Conservation (phyloP, 1,140 invertebrate species). For the Drosophila subpulchrella region DNA sequence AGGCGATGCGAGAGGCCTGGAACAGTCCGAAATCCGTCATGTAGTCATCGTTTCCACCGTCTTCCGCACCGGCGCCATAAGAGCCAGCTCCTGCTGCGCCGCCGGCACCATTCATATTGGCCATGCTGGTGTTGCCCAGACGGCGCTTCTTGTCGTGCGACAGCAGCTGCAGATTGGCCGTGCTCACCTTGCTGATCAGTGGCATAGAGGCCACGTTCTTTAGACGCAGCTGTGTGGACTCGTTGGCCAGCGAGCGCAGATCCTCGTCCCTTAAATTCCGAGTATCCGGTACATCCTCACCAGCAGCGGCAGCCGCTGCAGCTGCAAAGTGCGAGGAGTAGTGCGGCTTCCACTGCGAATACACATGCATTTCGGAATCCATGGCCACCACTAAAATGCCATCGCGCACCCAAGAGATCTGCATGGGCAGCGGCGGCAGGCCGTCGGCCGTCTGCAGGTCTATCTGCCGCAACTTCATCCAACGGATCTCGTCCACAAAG, state of each 20-base stretch:
- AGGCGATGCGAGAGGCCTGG: constrained; percentile 97
- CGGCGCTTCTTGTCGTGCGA: constrained; percentile 87
- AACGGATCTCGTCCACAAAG: constrained; percentile 94
- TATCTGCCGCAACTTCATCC: constrained; percentile 97
- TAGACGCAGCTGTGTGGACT: constrained; percentile 88
- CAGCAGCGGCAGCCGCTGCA: constrained; percentile 4
- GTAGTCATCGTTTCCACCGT: constrained; percentile 86
- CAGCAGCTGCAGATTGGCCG: constrained; percentile 92
- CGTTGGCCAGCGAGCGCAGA: constrained; percentile 89
- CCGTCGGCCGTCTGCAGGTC: constrained; percentile 97
- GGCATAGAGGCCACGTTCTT: constrained; percentile 91
- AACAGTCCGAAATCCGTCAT: constrained; percentile 98
- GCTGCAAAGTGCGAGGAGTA: constrained; percentile 69
- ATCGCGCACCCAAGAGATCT: constrained; percentile 99
- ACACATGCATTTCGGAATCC: constrained; percentile 99
- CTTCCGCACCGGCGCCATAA: constrained; percentile 43
- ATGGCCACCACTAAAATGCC: constrained; percentile 99
- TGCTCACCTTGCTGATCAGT: constrained; percentile 91
- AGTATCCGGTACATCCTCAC: constrained; percentile 86
- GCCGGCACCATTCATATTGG: constrained; percentile 47
- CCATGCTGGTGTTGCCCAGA: constrained; percentile 65
- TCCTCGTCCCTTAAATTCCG: constrained; percentile 93
- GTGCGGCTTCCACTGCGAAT: constrained; percentile 97
- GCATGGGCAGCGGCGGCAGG: constrained; percentile 97
- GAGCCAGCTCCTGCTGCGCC: constrained; percentile 1